Evolutionary conservation across 35 echinoderm and acorn worm genomes (phyloP).

Genomic region (Lytechinus pictus): DNA sequence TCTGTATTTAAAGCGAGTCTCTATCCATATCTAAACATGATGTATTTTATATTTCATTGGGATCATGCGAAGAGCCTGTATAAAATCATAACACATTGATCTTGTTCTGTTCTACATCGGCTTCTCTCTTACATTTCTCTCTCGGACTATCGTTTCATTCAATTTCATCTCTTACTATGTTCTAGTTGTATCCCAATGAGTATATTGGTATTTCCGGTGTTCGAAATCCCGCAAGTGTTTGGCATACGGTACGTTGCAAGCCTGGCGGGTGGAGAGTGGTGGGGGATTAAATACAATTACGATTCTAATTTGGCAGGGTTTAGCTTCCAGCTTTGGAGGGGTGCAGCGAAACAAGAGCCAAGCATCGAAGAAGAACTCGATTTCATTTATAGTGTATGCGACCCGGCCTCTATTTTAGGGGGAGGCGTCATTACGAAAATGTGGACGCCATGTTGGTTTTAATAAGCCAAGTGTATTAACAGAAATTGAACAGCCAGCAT

Average conservation of each 20-base stretch:
- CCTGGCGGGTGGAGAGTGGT: slow-evolving; percentile 35
- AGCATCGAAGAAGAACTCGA: background rate
- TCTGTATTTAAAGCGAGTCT: background rate
- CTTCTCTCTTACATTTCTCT: background rate
- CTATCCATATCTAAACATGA: background rate
- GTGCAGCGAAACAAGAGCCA: background rate
- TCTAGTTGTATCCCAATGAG: background rate
- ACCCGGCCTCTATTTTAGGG: background rate
- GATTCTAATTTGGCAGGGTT: slow-evolving; percentile 24
- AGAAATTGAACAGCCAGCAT: background rate
- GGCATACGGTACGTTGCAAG: slow-evolving; percentile 14
- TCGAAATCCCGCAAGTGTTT: background rate
- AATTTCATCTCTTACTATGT: background rate
- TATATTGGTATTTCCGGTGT: slow-evolving; percentile 16
- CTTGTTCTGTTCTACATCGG: background rate
- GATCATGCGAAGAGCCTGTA: no score
- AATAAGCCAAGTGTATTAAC: background rate
- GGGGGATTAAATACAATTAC: slow-evolving; percentile 42
- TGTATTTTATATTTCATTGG: no score
- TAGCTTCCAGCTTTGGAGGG: slow-evolving; percentile 10
- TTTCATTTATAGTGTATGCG: background rate
- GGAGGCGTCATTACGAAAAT: background rate
- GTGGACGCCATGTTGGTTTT: background rate
- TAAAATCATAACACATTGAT: no score
- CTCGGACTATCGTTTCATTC: no score